Evolutionary conservation across 2,888 invertebrate species (phyloP), one percentile per base, ranked within the genome.

Genomic region (Clitarchus hookeri): DNA sequence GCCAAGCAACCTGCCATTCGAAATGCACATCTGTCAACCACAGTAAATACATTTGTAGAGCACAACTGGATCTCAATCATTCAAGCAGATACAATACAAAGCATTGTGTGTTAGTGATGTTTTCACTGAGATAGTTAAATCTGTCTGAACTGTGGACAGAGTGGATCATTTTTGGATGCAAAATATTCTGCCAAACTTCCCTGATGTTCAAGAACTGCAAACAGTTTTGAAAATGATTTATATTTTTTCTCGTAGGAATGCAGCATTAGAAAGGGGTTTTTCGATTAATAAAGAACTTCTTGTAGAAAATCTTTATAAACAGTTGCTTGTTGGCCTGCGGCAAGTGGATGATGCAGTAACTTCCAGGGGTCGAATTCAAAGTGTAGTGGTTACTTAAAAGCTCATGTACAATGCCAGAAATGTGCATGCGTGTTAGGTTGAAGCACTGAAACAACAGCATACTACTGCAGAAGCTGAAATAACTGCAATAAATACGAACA

Each of bases 161-260:
- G 65, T 65, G 65, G 65, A 65, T 65, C 65, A 65, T 16, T 65
- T 65, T 19, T 65, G 65, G 65, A 65, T 65, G 65, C 65, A 65
- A 6, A 65, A 65, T 65, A 65, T 65, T 65, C 65, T 65, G 6
- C 65, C 65, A 12, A 65, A 16, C 19, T 9, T 65, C 65, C 23
- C 65, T 65, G 65, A 65, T 19, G 65, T 65, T 13, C 6, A 23
- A 65, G 65, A 65, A 16, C 16, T 65, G 11, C 65, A 8, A 6
- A 65, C 6, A 65, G 6, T 65, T 65, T 65, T 65, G 23, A 65
- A 13, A 65, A 65, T 65, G 16, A 65, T 65, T 65, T 65, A 12
- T 23, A 19, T 65, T 65, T 12, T 65, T 65, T 65, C 65, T 65
- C 65, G 16, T 65, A 16, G 65, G 65, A 65, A 65, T 65, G 65